Base-by-base conservation (phyloP, 2,113 vertebrate species). In the Anas platyrhynchos region DNA sequence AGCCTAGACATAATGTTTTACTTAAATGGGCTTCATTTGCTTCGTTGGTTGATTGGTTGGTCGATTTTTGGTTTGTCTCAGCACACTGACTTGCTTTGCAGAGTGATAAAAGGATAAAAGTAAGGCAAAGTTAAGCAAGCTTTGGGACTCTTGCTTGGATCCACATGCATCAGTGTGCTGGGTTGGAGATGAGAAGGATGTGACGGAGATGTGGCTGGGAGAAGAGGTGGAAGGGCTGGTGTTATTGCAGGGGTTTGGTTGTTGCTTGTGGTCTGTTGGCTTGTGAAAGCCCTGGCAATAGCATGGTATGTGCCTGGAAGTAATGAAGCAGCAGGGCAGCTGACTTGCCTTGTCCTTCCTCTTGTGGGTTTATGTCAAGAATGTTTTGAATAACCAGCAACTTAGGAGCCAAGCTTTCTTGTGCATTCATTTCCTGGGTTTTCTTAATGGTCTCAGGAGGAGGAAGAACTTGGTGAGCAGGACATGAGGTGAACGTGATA, bases 101-200 rank as follows among this genome's bases (percentile, higher is more conserved):
- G 18, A 8, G 9, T 21, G 27, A 15, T 12, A 50, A 32, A 59
- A 54, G 48, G 27, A 15, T 12, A 50, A 32, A 59, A 54, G 48
- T 43, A 34, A 23, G n/a, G 41, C 22, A 59, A 20, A 54, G 34
- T 13, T 13, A 43, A 50, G n/a, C 16, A 26, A 62, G 46, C 3
- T 6, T 26, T 6, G n/a, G 67, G 43, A 11, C 9, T 2, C 26
- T 43, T 21, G 6, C 32, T 38, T 69, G 44, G 50, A 7, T 46
- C 2, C 5, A 5, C 2, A 2, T 6, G 18, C 18, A 4, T 31
- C 2, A 2, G 7, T 31, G 27, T 16, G 36, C 14, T 59, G 43
- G 34, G 62, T 6, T 87, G 73, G 87, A 75, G 52, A 31, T 3
- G 2, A 20, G 50, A 15, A n/a, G 11, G 34, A 68, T 13, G 29